Percentiles rank a stretch among this genome's conserved stretches.
These are phyloP conservation scores for Exocentrus adspersus DNA, from an alignment of 2,888 invertebrate species.

Conservation along the genomic window DNA sequence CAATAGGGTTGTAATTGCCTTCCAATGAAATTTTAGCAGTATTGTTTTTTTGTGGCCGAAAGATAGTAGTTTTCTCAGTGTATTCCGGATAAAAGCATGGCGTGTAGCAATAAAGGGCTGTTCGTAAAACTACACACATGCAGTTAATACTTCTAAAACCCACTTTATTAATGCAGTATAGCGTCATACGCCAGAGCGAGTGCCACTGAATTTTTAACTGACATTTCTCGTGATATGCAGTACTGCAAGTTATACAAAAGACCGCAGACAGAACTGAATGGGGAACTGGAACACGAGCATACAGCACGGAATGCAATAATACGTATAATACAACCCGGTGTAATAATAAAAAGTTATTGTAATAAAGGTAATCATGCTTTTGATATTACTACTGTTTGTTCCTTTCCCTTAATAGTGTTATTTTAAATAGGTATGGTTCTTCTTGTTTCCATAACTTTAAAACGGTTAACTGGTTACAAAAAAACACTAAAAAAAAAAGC, in stretches of 20 bases:
- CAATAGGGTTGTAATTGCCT: too few species aligned
- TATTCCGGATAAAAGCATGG: constrained; percentile 10
- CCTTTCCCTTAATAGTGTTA: too few species aligned
- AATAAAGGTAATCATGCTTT: too few species aligned
- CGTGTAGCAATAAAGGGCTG: constrained; percentile 34
- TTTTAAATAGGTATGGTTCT: too few species aligned
- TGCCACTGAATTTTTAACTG: constrained; percentile 9
- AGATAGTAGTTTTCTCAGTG: not conserved
- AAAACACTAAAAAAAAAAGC: not conserved
- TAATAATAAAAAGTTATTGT: too few species aligned
- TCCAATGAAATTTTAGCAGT: too few species aligned
- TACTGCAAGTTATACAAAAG: constrained; percentile 1
- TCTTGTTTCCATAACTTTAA: too few species aligned
- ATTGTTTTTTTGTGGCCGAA: too few species aligned
- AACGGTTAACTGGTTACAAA: too few species aligned
- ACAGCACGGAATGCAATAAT: not conserved
- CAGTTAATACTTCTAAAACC: constrained; percentile 38
- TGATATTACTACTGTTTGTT: too few species aligned
- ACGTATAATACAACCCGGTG: not conserved
- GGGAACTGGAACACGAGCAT: not conserved
- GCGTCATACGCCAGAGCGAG: constrained; percentile 20
- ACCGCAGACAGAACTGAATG: not conserved
- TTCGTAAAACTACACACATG: constrained; percentile 40
- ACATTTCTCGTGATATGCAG: constrained; percentile 8
- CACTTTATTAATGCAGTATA: constrained; percentile 41